Evolutionary conservation across 2,797 vertebrate species (phyloP).

Genomic region (Myotis myotis): DNA sequence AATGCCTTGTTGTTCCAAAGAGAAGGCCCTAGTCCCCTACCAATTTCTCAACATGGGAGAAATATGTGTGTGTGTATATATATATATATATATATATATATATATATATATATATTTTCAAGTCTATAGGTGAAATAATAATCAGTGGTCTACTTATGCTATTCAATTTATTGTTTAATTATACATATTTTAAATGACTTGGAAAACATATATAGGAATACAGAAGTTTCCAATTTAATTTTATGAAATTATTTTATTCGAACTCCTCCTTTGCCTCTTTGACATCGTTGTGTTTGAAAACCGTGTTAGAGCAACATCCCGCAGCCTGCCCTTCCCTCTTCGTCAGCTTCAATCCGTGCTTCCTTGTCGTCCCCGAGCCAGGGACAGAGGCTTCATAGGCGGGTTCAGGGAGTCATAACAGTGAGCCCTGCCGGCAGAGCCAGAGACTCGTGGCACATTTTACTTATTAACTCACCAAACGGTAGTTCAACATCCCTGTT

Average conservation of each 20-base stretch:
- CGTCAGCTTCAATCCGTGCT: neutral
- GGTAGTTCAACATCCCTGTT: neutral
- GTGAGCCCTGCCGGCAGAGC: neutral
- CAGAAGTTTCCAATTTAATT: neutral
- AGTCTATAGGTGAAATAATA: neutral
- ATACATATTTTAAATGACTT: neutral
- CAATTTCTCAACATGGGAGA: neutral
- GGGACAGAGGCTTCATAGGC: neutral
- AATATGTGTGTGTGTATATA: too few relatives aligned
- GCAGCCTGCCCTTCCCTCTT: neutral
- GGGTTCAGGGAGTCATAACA: neutral
- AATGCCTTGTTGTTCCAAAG: constrained; percentile 1
- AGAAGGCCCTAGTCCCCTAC: neutral
- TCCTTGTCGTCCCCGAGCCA: neutral
- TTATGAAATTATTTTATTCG: neutral
- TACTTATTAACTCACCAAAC: neutral
- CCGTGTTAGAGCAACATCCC: neutral
- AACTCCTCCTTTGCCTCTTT: neutral
- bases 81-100: too few relatives aligned
- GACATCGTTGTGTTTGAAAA: neutral
- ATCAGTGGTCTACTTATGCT: neutral
- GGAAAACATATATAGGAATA: neutral
- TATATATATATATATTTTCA: neutral
- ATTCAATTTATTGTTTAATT: neutral
- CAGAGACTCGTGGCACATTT: neutral